Evolutionary conservation across 2,113 vertebrate species (phyloP), one percentile per base, ranked within the genome.

Genomic region (Cryptomyrus ogoouensis): DNA sequence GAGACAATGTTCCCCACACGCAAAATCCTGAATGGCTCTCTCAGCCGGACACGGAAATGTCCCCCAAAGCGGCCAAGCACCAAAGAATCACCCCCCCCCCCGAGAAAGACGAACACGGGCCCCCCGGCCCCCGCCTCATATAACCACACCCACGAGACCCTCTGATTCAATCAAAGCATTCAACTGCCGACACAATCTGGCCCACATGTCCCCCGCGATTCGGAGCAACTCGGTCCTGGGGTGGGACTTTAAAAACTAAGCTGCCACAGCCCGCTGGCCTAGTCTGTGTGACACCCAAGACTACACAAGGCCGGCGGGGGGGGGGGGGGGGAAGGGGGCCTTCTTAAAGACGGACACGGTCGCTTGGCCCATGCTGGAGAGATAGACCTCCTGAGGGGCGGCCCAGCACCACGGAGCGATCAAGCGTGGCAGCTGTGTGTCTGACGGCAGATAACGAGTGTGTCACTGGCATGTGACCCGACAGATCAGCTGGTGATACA

Each of bases 1-100:
- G 83, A 93, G 84, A 94, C 91, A 94, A 93, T 93, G 90, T 93
- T 92, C 93, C 92, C 92, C 90, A 91, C 93, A 93, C 91, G 94
- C 91, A 94, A 92, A 92, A 92, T 89, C 80, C 90, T 80, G 90
- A 94, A 93, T 93, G 88, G 9, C 83, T 74, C 87, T 88, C 90
- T 58, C 92, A n/a, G 49, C 88, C 84, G 80, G 87, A 58, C 90
- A 92, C 35, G 89, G 90, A 93, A 91, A 46, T 39, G 24, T 3
- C 35, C 53, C 86, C 31, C 6, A 24, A 92, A 98, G 99, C 0
- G 12, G 49, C 21, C 85, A 52, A 12, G 47, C 47, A 53, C 5
- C 27, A 19, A 24, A 24, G 47, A 21, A 85, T n/a, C 84, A 50
- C 47, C 49, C 4, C n/a, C 83, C 44, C 9, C 3, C 46, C 17